Evolutionary conservation across 2,888 invertebrate genomes (phyloP), one percentile per base, ranked within the genome.

Genomic region (Torymus tubicola): DNA sequence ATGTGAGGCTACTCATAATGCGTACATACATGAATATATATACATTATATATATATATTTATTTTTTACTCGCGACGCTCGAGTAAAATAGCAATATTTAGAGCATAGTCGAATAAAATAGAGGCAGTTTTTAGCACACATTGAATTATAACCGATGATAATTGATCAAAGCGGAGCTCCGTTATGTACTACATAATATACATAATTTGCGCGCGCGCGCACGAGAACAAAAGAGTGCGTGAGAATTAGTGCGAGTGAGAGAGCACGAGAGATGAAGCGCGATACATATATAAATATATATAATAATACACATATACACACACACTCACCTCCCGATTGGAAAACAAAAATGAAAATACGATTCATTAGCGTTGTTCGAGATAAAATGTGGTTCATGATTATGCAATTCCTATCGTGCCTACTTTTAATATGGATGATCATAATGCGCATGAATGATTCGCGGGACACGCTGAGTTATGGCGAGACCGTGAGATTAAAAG

Each of bases 381-480:
- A 42, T 42, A 42, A 73, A 77, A 78, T 74, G 67, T 81, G 74
- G 78, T 81, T 81, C 78, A 78, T 71, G 24, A 79, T 82, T 80
- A 80, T 63, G 86, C 85, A 85, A 86, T 84, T 87, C 86, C 87
- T 87, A 87, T 87, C 86, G 87, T 89, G 89, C 88, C 87, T 89
- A 88, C 84, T 87, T 86, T 85, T 86, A 86, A 81, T 82, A 83
- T 78, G 74, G 64, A 81, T 83, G 77, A 80, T 78, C 63, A 79
- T 77, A 73, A 42, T 8, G 70, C 57, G 75, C 69, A 79, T 75
- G 68, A 80, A 83, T 67, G 65, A 67, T 74, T 81, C 70, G 73
- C 31, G 63, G 65, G 61, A 42, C 18, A n/a, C 52, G 76, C 58
- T 24, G 58, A 42, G 50, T 70, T 77, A 10, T 76, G 68, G 21